Evolutionary conservation across 1,140 invertebrate species (phyloP).

Genomic region (Drosophila nigrodunni): DNA sequence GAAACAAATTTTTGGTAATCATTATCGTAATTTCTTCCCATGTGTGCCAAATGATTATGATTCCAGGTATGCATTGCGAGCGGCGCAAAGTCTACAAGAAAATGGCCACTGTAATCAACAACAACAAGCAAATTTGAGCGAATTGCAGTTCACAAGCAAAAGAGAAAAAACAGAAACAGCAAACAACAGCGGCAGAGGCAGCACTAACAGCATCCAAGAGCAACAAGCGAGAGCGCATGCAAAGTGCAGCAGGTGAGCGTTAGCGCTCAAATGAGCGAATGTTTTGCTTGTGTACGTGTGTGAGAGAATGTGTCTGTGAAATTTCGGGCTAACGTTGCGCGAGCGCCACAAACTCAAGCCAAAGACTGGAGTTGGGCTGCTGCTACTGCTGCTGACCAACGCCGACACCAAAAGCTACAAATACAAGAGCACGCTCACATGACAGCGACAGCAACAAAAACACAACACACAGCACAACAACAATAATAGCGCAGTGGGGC

Average conservation of each 20-base stretch:
- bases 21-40: constrained; percentile 21
- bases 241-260: constrained; percentile 75
- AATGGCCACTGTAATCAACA: constrained; percentile 38
- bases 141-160: constrained; percentile 39
- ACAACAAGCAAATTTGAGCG: constrained; percentile 23
- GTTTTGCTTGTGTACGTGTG: constrained; percentile 29
- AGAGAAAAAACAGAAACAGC: constrained; percentile 24
- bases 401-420: constrained; percentile 52
- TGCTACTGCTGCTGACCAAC: constrained; percentile 39
- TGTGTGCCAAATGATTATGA: constrained; percentile 17
- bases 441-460: constrained; percentile 51
- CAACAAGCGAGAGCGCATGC: constrained; percentile 51
- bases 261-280: constrained; percentile 11
- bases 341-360: constrained; percentile 49
- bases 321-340: constrained; percentile 51
- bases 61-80: constrained; percentile 10
- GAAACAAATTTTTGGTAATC: constrained; percentile 37
- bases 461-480: constrained; percentile 41
- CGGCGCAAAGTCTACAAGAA: constrained; percentile 24
- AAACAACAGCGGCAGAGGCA: constrained; percentile 1
- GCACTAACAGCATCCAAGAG: constrained; percentile 45
- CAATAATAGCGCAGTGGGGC: constrained; percentile 53
- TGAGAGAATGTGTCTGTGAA: constrained; percentile 62
- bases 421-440: constrained; percentile 59
- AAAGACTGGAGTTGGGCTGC: constrained; percentile 49